phyloP scores from a whole-genome alignment of 1,140 invertebrate genomes.

The Sitophilus oryzae region DNA sequence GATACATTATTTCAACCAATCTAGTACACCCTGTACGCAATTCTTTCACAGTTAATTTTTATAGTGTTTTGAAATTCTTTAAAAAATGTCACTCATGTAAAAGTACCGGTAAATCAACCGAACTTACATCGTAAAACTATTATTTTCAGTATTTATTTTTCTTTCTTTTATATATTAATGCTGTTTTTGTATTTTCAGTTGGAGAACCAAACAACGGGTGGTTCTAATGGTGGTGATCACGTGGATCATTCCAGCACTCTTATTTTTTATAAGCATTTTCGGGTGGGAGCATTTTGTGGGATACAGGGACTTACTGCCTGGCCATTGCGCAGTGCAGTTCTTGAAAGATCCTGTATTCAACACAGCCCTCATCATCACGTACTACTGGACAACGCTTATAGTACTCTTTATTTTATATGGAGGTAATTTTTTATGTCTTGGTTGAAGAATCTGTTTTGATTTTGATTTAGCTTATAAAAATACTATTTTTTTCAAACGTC shows the following conservation, averaged over 20 bases:
- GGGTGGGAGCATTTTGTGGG: constrained; percentile 98
- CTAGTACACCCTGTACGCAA: too few species aligned
- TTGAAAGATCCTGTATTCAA: constrained; percentile 97
- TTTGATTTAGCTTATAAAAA: background rate
- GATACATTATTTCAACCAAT: too few species aligned
- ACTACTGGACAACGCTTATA: constrained; percentile 95
- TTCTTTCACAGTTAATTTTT: too few species aligned
- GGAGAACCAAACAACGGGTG: constrained; percentile 91
- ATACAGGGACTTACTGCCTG: constrained; percentile 76
- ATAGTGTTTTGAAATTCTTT: too few species aligned
- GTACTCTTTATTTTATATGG: constrained; percentile 92
- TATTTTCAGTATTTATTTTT: too few species aligned
- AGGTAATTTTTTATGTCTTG: too few species aligned
- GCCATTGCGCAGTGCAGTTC: constrained; percentile 96
- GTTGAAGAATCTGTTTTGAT: too few species aligned
- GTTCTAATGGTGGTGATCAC: constrained; percentile 93
- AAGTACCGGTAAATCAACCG: background rate
- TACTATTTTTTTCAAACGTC: background rate
- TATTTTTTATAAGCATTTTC: constrained; percentile 98
- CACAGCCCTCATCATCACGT: constrained; percentile 94
- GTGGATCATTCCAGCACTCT: constrained; percentile 93
- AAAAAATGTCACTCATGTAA: background rate
- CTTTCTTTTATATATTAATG: too few species aligned
- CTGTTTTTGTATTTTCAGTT: too few species aligned
- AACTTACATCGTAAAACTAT: too few species aligned